Evolutionary conservation across 2,888 invertebrate species (phyloP).

Genomic region (Apodemia zela): DNA sequence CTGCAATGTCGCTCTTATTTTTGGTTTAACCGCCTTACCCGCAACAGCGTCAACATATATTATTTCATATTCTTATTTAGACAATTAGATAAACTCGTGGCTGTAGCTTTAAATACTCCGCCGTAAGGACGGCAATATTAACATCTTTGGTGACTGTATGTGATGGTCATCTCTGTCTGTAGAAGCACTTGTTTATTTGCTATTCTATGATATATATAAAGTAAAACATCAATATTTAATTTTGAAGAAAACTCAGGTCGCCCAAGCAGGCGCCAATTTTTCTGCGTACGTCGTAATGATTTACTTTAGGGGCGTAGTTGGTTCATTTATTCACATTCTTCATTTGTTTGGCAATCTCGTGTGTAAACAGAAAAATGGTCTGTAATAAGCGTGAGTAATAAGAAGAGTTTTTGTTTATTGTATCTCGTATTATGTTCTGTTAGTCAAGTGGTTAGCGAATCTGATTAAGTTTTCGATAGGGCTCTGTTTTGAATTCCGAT

Average conservation of each 20-base stretch:
- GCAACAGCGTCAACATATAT: no score
- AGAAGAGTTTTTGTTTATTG: constrained; percentile 23
- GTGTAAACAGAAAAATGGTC: constrained; percentile 28
- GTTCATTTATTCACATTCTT: constrained; percentile 24
- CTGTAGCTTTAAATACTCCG: no score
- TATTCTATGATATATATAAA: not conserved
- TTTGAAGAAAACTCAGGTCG: not conserved
- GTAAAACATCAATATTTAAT: not conserved
- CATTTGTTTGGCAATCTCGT: constrained; percentile 26
- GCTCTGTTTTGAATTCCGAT: no score
- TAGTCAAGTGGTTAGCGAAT: not conserved
- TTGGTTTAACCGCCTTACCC: no score
- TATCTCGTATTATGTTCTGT: not conserved
- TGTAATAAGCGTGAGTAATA: constrained; percentile 23
- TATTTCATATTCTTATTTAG: no score
- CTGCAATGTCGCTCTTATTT: no score
- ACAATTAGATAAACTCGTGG: no score
- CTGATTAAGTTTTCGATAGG: no score
- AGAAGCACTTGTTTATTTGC: no score
- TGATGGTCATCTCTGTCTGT: no score
- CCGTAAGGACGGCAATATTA: no score
- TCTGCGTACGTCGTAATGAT: constrained; percentile 34
- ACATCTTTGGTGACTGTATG: no score
- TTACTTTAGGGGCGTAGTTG: constrained; percentile 15
- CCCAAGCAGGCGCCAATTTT: constrained; percentile 42